phyloP scores from a whole-genome alignment of 2,888 invertebrate species.

The Cerastis rubricosa region DNA sequence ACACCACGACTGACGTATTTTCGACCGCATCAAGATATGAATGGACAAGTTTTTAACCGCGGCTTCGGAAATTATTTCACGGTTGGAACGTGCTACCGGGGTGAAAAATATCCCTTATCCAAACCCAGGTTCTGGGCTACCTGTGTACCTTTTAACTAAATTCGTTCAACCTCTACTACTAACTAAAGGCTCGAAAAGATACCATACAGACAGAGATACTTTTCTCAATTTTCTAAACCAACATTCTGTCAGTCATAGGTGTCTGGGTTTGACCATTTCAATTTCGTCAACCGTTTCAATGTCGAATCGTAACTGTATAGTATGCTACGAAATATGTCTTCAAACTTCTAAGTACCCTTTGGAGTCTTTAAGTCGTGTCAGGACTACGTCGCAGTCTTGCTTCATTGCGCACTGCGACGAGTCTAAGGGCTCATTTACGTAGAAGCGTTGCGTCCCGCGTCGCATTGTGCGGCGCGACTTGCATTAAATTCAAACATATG shows the following conservation, averaged over 20 bases:
- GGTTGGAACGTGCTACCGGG: not conserved
- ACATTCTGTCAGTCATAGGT: not conserved
- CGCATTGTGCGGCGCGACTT: not conserved
- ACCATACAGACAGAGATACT: not conserved
- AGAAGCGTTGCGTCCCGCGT: not conserved
- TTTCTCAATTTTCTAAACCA: not conserved
- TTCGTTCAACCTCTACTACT: not conserved
- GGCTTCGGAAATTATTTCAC: not conserved
- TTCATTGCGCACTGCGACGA: not conserved
- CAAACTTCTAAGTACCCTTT: conserved; percentile 20
- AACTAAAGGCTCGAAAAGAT: not conserved
- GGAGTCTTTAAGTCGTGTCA: conserved; percentile 9
- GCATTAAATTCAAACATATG: too few relatives aligned
- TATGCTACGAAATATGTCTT: not conserved
- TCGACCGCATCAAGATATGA: not conserved
- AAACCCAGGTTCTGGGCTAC: not conserved
- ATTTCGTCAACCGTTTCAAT: not conserved
- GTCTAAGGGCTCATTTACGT: not conserved
- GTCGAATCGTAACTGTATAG: conserved; percentile 9
- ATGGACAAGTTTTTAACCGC: not conserved
- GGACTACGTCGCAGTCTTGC: conserved; percentile 24
- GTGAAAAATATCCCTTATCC: not conserved
- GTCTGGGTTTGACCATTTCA: not conserved
- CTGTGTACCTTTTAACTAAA: not conserved
- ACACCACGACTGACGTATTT: not conserved